phyloP scores from a whole-genome alignment of 2,113 vertebrate species.

The Symphodus melops region DNA sequence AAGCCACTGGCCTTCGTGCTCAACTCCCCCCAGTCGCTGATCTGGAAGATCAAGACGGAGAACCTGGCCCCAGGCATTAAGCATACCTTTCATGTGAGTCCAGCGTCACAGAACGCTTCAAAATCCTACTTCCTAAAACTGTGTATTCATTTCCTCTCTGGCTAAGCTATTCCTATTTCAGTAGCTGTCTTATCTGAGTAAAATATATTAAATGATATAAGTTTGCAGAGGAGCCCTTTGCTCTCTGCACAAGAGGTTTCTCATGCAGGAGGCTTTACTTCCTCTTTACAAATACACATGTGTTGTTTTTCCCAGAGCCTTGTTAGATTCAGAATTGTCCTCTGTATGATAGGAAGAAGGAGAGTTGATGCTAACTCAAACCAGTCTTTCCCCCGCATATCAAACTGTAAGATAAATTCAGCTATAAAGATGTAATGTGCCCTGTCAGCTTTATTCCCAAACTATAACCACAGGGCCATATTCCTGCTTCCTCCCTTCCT shows the following conservation, averaged over 20 bases:
- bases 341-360: too few relatives aligned
- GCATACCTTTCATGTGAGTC: slow-evolving; percentile 94
- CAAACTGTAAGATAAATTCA: neutral
- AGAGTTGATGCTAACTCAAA: neutral
- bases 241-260: neutral
- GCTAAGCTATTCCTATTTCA: slow-evolving; percentile 31
- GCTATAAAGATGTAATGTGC: slow-evolving; percentile 30
- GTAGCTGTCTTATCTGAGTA: slow-evolving; percentile 18
- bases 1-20: slow-evolving; percentile 94
- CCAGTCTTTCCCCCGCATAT: neutral
- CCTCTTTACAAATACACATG: neutral
- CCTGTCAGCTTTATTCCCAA: slow-evolving; percentile 49
- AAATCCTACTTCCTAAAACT: slow-evolving; percentile 64
- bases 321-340: too few relatives aligned
- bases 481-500: slow-evolving; percentile 6
- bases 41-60: slow-evolving; percentile 92
- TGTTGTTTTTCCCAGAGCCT: neutral
- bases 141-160: slow-evolving; percentile 69
- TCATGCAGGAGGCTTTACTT: neutral
- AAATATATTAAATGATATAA: slow-evolving; percentile 41
- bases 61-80: slow-evolving; percentile 86
- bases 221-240: slow-evolving; percentile 25
- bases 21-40: slow-evolving; percentile 88
- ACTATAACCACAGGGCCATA: slow-evolving; percentile 2
- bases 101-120: slow-evolving; percentile 52